Evolutionary conservation across 2,113 vertebrate genomes (phyloP).

Genomic region (Gymnarchus niloticus): DNA sequence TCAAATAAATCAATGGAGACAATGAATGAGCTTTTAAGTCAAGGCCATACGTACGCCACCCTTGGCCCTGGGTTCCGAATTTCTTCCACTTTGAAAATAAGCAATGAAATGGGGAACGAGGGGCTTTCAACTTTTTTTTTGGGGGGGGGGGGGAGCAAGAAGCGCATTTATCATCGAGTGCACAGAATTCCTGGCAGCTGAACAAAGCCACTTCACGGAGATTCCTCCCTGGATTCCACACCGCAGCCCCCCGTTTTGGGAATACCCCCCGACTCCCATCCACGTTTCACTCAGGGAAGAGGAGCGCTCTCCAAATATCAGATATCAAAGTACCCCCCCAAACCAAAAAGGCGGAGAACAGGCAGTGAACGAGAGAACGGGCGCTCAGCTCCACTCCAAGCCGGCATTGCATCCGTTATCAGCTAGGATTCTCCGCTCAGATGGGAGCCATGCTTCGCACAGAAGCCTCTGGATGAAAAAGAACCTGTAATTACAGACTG

Average conservation of each 20-base stretch:
- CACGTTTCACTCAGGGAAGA: not conserved
- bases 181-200: slow-evolving; percentile 2
- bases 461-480: not conserved
- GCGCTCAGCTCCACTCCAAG: not conserved
- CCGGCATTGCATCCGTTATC: not conserved
- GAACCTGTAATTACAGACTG: not conserved
- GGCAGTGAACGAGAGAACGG: too few species aligned
- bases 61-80: not conserved
- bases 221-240: not conserved
- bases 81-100: slow-evolving; percentile 19
- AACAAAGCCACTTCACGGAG: slow-evolving; percentile 1
- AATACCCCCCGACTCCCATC: not conserved
- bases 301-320: slow-evolving; percentile 12
- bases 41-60: not conserved
- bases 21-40: not conserved
- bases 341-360: not conserved
- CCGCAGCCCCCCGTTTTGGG: not conserved
- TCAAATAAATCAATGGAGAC: not conserved
- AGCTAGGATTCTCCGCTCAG: not conserved
- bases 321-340: slow-evolving; percentile 21
- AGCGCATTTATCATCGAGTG: slow-evolving; percentile 12
- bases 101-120: not conserved
- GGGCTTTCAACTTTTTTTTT: not conserved
- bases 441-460: not conserved
- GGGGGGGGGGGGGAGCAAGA: not conserved